These are phyloP conservation scores for Galeopterus variegatus DNA, from an alignment of 2,113 vertebrate genomes.

Conservation along the genomic window DNA sequence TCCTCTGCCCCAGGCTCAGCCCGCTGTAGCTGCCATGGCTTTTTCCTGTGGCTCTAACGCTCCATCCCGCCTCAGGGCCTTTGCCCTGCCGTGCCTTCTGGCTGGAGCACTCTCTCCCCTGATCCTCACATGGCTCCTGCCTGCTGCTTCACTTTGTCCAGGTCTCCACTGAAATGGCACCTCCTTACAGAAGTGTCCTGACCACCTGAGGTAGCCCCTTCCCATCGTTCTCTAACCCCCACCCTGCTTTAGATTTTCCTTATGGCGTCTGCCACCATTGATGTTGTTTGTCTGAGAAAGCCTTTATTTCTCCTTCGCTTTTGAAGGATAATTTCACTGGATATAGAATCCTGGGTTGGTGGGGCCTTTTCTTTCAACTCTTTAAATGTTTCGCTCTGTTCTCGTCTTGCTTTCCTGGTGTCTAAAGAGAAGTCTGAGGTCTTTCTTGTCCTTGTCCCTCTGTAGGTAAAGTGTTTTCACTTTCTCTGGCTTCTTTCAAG, in stretches of 20 bases:
- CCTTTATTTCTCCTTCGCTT: not conserved
- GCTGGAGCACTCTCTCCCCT: not conserved
- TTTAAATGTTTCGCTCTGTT: not conserved
- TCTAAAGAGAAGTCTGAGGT: not conserved
- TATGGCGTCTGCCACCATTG: not conserved
- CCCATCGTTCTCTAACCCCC: not conserved
- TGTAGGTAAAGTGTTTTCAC: not conserved
- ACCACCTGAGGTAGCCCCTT: not conserved
- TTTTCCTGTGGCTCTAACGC: not conserved
- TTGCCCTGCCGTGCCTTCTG: not conserved
- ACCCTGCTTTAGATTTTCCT: not conserved
- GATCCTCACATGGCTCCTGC: not conserved
- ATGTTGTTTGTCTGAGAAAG: not conserved
- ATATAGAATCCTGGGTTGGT: not conserved
- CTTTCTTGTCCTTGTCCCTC: not conserved
- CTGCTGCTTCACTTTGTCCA: not conserved
- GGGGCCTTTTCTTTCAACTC: not conserved
- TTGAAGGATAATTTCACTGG: not conserved
- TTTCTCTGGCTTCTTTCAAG: not conserved
- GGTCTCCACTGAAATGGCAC: not conserved
- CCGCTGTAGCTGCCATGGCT: accelerated
- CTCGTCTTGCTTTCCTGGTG: not conserved
- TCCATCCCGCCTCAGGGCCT: not conserved
- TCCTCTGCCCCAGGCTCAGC: not conserved
- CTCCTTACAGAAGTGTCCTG: not conserved